Evolutionary conservation across 2,797 vertebrate genomes (phyloP).

Genomic region (Pseudotriccus pelzelni): DNA sequence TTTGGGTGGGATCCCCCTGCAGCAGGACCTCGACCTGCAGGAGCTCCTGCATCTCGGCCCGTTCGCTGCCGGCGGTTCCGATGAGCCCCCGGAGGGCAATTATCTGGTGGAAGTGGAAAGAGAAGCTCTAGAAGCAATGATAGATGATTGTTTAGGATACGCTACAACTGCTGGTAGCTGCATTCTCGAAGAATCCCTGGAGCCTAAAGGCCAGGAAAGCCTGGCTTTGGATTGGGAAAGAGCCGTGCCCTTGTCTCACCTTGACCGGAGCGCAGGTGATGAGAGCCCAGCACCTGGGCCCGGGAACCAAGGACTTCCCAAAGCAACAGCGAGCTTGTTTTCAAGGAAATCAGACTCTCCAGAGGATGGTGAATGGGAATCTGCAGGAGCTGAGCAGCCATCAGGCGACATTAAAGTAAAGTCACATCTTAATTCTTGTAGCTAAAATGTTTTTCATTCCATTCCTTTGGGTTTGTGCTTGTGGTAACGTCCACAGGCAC

Average conservation of each 20-base stretch:
- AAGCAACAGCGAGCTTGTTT: neutral
- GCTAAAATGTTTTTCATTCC: neutral
- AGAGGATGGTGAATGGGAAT: neutral
- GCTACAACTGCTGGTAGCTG: neutral
- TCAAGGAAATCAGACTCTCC: neutral
- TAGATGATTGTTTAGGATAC: neutral
- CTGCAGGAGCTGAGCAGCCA: neutral
- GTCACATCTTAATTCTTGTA: neutral
- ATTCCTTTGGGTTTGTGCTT: neutral
- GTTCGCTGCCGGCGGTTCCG: accelerated
- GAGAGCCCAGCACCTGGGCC: neutral
- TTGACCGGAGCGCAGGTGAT: neutral
- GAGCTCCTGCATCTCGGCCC: constrained; percentile 4
- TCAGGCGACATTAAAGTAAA: neutral
- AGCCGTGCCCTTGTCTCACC: accelerated
- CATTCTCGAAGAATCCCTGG: accelerated
- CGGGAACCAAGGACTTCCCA: neutral
- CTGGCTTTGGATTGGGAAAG: neutral
- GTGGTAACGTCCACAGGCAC: neutral
- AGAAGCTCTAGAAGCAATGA: neutral
- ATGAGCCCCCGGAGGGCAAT: neutral
- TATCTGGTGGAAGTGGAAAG: neutral
- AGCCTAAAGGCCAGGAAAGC: neutral
- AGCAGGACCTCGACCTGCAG: constrained; percentile 20
- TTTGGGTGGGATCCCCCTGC: neutral